Conservation (phyloP, 2,797 vertebrate genomes). For the Spatula versicolor region DNA sequence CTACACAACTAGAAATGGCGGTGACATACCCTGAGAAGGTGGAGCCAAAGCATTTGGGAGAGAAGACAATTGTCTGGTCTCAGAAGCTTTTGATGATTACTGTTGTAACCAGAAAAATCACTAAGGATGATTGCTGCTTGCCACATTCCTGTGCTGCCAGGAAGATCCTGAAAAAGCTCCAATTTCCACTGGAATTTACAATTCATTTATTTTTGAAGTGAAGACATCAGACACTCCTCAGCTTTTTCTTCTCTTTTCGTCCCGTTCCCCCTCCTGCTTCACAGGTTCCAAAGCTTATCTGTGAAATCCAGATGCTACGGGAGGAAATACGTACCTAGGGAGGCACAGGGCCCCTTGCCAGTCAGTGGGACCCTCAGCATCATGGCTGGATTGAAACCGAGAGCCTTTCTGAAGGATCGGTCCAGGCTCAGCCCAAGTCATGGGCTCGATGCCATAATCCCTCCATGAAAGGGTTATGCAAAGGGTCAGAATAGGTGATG, state of each 20-base stretch:
- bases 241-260: neutral
- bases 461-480: neutral
- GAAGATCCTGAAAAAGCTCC: neutral
- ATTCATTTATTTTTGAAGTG: neutral
- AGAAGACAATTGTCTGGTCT: neutral
- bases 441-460: neutral
- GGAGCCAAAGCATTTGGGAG: neutral
- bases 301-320: neutral
- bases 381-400: neutral
- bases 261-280: neutral
- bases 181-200: neutral
- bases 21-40: neutral
- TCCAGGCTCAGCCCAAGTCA: neutral
- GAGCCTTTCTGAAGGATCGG: neutral
- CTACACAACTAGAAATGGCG: neutral
- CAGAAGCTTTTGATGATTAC: neutral
- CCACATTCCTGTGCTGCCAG: neutral
- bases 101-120: neutral
- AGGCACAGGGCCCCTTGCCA: neutral
- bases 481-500: constrained; percentile 28
- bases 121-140: neutral
- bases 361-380: neutral
- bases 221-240: neutral
- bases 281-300: neutral
- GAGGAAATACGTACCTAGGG: neutral